A percentile compares a stretch with the other conserved stretches of the same genome.
These are phyloP conservation scores for Drosophila sp. DNA, from an alignment of 1,140 invertebrate species.

Conservation along the genomic window DNA sequence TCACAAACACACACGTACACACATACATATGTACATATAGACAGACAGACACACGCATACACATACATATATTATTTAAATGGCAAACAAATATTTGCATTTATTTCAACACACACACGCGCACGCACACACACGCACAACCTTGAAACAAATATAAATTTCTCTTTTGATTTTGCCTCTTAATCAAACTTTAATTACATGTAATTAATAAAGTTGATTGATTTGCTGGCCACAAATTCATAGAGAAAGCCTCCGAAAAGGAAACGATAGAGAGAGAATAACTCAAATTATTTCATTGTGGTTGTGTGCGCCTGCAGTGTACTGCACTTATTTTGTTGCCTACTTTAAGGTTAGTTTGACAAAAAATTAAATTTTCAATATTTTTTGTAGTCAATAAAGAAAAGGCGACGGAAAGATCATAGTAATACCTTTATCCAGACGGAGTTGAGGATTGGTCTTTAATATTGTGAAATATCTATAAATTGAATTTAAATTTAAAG, in stretches of 20 bases:
- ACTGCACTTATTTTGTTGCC: background rate
- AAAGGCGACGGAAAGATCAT: too few species aligned
- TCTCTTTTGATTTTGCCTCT: slow-evolving; percentile 39
- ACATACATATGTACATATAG: slow-evolving; percentile 28
- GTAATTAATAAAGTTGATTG: slow-evolving; percentile 76
- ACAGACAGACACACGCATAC: slow-evolving; percentile 31
- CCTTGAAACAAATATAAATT: slow-evolving; percentile 63
- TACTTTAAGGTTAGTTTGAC: background rate
- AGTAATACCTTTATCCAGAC: too few species aligned
- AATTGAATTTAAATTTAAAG: too few species aligned
- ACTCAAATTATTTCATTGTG: background rate
- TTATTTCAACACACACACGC: slow-evolving; percentile 37
- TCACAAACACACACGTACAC: slow-evolving; percentile 31
- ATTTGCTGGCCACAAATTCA: slow-evolving; percentile 49
- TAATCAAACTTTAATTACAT: slow-evolving; percentile 79
- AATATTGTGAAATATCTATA: too few species aligned
- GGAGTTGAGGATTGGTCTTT: too few species aligned
- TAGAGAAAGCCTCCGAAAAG: background rate
- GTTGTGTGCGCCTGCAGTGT: background rate
- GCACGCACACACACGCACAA: slow-evolving; percentile 43
- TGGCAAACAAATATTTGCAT: slow-evolving; percentile 73
- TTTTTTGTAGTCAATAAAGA: too few species aligned
- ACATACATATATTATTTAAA: slow-evolving; percentile 54
- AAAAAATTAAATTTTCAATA: too few species aligned
- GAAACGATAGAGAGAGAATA: background rate